phyloP scores from a whole-genome alignment of 2,797 vertebrate species.

The Leucoraja ocellata region DNA sequence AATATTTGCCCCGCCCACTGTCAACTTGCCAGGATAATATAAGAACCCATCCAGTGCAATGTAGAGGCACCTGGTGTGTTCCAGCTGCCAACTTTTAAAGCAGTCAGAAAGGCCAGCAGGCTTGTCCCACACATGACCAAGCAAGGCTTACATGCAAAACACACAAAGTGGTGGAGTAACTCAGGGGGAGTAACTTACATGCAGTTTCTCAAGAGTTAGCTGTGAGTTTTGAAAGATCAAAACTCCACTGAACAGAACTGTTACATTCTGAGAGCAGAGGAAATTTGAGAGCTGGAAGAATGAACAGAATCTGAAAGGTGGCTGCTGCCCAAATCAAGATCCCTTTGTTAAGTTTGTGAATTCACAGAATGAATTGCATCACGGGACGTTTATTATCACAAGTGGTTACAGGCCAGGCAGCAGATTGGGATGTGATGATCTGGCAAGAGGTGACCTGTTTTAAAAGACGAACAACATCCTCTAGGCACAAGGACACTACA shows the following conservation, averaged over 20 bases:
- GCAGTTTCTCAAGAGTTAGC: not conserved
- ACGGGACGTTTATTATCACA: conserved; percentile 21
- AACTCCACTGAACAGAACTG: not conserved
- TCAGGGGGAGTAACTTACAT: no score
- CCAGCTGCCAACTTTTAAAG: not conserved
- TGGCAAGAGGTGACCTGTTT: conserved; percentile 32
- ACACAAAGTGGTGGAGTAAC: no score
- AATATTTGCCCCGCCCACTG: not conserved
- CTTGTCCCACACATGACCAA: not conserved
- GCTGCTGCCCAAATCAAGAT: conserved; percentile 17
- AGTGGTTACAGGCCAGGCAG: conserved; percentile 13
- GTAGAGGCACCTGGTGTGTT: not conserved
- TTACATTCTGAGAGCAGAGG: not conserved
- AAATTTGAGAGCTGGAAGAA: not conserved
- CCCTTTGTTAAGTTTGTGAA: conserved; percentile 30
- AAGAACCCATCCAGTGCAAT: not conserved
- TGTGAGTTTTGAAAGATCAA: not conserved
- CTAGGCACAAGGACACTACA: conserved; percentile 30
- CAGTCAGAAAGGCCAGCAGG: not conserved
- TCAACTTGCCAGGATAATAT: not conserved
- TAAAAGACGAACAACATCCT: conserved; percentile 30
- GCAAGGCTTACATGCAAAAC: not conserved
- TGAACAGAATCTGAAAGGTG: not conserved
- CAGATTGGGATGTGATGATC: conserved; percentile 31
- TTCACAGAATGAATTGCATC: conserved; percentile 28